Base-by-base conservation (phyloP, 2,113 vertebrate genomes). In the Hypanus sabinus region DNA sequence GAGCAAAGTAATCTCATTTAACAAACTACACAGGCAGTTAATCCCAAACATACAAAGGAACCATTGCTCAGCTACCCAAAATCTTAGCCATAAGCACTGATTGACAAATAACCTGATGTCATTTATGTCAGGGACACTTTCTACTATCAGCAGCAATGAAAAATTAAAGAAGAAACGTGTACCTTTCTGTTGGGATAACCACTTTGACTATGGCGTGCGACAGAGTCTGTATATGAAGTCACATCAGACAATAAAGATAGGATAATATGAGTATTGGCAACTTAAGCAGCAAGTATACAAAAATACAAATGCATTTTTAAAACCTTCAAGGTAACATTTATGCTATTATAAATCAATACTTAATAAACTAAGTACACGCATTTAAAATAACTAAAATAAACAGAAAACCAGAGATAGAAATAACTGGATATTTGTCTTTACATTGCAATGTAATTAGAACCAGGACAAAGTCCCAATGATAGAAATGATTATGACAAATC, bases 191-290 rank as follows among this genome's bases (percentile, higher is more conserved):
- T 99, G 99, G 99, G 99, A 99, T 99, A 99, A 99, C 99, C 99
- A 99, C 99, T 99, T 99, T 99, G 99, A 99, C 99, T 99, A 99
- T 99, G 99, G 99, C 99, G 99, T 99, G 99, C 99, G 99, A 99
- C 99, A 99, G 99, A 99, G 98, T 99, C 99, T 99, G 99, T 99
- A 99, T 99, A 99, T 99, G 98, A 99, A 99, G 99, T 99, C 98
- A 99, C 98, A 99, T 99, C 99, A 99, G 98, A 99, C 99, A 99
- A 99, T 99, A 99, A 98, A 99, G 98, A 99, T 99, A 99, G 98
- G 99, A 99, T 98, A 73, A 98, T 98, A 98, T 99, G 99, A 99
- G 99, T 99, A 99, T 99, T 99, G 99, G 99, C 99, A 98, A 98
- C 98, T 68, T 81, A 99, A 98, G 97, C 98, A 98, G 99, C 98